Percentiles rank a stretch among this genome's conserved stretches.
These are phyloP conservation scores for Squalus acanthias DNA, from an alignment of 2,797 vertebrate species.

Conservation along the genomic window DNA sequence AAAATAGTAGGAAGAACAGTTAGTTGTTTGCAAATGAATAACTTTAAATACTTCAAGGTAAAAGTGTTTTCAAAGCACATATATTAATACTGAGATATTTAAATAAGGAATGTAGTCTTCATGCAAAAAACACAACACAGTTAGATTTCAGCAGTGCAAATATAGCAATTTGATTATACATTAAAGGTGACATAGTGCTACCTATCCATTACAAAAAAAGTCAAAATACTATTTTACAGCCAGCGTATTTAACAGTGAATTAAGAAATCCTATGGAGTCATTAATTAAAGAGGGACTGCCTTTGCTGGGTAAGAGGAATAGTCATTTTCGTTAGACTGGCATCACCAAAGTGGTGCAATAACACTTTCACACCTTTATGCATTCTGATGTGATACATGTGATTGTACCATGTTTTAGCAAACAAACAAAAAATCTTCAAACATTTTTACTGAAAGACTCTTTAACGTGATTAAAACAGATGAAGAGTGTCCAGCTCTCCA, in stretches of 20 bases:
- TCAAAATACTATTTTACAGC: neutral
- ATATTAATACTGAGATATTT: conserved; percentile 23
- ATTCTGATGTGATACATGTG: neutral
- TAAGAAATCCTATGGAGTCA: neutral
- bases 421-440: neutral
- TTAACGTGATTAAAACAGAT: neutral
- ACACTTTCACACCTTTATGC: neutral
- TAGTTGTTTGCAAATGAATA: neutral
- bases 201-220: neutral
- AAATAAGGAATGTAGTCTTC: conserved; percentile 22
- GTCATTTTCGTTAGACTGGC: neutral
- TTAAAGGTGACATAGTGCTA: neutral
- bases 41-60: conserved; percentile 18
- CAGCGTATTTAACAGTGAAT: neutral
- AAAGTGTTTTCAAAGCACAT: neutral
- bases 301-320: neutral
- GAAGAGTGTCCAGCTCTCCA: conserved; percentile 31
- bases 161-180: neutral
- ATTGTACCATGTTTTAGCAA: neutral
- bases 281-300: neutral
- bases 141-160: conserved; percentile 28
- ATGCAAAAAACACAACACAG: conserved; percentile 16
- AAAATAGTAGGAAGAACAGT: neutral
- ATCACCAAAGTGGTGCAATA: neutral
- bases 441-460: neutral